Base-by-base conservation (phyloP, 2,888 invertebrate species). In the Dynastes tityus region DNA sequence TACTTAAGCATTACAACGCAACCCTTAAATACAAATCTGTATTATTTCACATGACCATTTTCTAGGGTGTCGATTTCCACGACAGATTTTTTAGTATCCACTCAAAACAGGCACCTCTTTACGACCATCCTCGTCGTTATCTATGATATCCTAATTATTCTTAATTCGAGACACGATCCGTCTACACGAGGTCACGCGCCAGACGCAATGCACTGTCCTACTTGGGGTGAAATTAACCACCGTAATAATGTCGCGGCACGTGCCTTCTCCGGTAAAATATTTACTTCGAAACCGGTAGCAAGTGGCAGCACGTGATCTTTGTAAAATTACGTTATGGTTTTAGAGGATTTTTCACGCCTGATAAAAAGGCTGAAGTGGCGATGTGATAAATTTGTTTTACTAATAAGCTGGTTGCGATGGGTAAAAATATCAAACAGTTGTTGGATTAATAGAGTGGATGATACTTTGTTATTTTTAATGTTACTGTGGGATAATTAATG, bases 61-160 rank as follows among this genome's bases (percentile, higher is more conserved):
- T 45, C 2, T 16, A 16, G n/a, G 53, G 53, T 53, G 16, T 53
- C 53, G 16, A 16, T 53, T 53, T 53, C 16, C 53, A 6, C 53
- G 16, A 16, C 53, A 53, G 53, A 53, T 16, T 53, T 53, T 53
- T 53, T 53, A 53, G n/a, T 53, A 53, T 53, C 53, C 53, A 53
- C 53, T 53, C 53, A 16, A 53, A 53, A 16, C 53, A 16, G n/a
- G n/a, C 53, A 53, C 53, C 16, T 53, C 53, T 51, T 37, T 37
- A 37, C 45, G 53, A 16, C 3, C 5, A 16, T 16, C 16, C n/a
- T 16, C 53, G 4, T 16, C n/a, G 8, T 16, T 16, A 53, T 63
- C 29, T 51, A 29, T 71, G 32, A 58, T 73, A 73, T 73, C 55
- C 73, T 73, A 73, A 73, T 73, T 58, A 73, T 29, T 27, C 73